These are phyloP conservation scores for Melozone crissalis DNA, from an alignment of 2,113 vertebrate genomes.

Conservation along the genomic window DNA sequence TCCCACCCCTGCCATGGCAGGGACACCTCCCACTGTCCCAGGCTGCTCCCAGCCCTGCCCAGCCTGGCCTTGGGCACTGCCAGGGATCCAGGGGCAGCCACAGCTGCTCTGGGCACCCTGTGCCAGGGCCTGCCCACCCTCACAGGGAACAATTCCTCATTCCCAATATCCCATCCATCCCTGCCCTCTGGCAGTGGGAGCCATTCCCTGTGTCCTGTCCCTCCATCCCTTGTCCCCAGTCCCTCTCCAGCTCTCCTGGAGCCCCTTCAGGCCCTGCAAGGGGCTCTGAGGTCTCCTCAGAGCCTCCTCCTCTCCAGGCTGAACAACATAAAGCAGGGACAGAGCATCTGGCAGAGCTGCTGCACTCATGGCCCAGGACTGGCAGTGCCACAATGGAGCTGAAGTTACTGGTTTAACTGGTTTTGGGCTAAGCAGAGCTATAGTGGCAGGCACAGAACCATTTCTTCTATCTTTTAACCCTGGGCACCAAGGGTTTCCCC, in stretches of 20 bases:
- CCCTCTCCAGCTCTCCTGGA: neutral
- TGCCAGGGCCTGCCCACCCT: too few species aligned
- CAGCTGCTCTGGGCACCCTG: too few species aligned
- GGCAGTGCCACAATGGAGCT: neutral
- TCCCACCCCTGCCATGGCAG: accelerated
- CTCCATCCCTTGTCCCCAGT: neutral
- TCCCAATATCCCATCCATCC: too few species aligned
- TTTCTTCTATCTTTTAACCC: neutral
- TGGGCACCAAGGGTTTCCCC: neutral
- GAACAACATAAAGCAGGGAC: neutral
- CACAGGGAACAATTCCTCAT: too few species aligned
- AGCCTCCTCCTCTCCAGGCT: neutral
- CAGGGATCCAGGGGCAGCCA: too few species aligned
- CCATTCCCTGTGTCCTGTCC: neutral
- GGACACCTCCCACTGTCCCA: neutral
- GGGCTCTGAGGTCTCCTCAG: accelerated
- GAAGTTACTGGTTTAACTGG: neutral
- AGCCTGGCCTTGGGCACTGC: too few species aligned
- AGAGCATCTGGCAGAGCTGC: neutral
- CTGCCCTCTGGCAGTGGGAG: too few species aligned
- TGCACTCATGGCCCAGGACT: neutral
- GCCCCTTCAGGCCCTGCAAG: accelerated
- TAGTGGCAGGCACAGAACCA: neutral
- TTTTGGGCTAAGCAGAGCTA: neutral
- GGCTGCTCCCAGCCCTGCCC: too few species aligned